These are phyloP conservation scores for Natrix natrix DNA, from an alignment of 2,797 vertebrate species.

Conservation along the genomic window DNA sequence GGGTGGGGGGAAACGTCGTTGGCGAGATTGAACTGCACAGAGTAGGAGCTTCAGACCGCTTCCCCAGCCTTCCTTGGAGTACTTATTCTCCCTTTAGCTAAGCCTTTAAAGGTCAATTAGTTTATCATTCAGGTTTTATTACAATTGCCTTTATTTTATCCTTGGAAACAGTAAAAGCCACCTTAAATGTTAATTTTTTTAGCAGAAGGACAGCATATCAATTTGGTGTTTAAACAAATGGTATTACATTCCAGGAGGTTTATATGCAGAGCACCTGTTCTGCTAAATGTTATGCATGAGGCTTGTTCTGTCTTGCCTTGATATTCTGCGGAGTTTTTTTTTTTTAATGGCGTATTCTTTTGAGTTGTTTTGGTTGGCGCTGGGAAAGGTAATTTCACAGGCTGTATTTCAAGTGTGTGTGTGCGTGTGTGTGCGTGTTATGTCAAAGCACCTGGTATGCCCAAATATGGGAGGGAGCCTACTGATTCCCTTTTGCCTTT, in stretches of 20 bases:
- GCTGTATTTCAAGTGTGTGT: background rate
- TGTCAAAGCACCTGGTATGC: too few relatives aligned
- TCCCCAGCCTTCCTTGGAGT: background rate
- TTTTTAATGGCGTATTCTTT: background rate
- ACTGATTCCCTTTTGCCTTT: too few relatives aligned
- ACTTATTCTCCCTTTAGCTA: background rate
- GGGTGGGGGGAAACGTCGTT: background rate
- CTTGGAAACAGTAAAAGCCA: background rate
- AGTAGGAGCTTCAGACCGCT: background rate
- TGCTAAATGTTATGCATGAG: background rate
- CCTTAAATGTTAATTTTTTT: background rate
- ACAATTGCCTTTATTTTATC: background rate
- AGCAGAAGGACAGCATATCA: background rate
- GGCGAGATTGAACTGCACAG: background rate
- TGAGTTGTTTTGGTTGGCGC: background rate
- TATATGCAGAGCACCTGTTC: background rate
- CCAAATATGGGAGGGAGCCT: too few relatives aligned
- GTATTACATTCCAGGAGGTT: background rate
- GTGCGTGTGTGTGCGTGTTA: too few relatives aligned
- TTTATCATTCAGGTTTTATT: background rate
- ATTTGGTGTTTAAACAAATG: background rate
- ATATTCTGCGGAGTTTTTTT: background rate
- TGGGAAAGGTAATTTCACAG: background rate
- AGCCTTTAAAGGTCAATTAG: background rate
- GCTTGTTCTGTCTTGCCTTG: background rate